Conservation (phyloP, 2,888 invertebrate genomes). For the Marasmarcha lunaedactyla region DNA sequence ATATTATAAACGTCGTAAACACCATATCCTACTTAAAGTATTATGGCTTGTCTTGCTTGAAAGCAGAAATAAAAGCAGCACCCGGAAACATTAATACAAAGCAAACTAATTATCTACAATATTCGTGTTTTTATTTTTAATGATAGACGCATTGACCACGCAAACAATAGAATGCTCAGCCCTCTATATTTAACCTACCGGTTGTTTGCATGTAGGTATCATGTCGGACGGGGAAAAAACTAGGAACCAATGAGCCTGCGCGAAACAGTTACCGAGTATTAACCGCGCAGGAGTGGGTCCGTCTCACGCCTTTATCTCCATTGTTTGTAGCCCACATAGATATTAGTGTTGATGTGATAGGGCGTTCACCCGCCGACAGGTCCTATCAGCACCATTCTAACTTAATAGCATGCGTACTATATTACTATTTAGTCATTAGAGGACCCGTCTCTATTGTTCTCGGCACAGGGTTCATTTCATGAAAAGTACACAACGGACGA, state of each 20-base stretch:
- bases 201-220: no score
- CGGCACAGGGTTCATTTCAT: not conserved
- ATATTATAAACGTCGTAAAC: no score
- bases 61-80: no score
- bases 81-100: no score
- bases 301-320: not conserved
- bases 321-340: not conserved
- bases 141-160: no score
- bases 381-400: conserved; percentile 16
- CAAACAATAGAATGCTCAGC: no score
- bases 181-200: no score
- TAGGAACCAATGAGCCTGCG: not conserved
- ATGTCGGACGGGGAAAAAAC: no score
- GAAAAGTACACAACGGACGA: conserved; percentile 17
- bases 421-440: not conserved
- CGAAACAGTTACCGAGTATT: not conserved
- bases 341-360: conserved; percentile 8
- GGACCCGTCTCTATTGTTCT: not conserved
- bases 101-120: no score
- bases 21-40: no score
- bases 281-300: not conserved
- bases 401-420: not conserved
- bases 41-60: no score
- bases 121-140: no score
- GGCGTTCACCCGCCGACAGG: conserved; percentile 13